Conservation (phyloP, 2,888 invertebrate species). For the Cepaea hortensis region DNA sequence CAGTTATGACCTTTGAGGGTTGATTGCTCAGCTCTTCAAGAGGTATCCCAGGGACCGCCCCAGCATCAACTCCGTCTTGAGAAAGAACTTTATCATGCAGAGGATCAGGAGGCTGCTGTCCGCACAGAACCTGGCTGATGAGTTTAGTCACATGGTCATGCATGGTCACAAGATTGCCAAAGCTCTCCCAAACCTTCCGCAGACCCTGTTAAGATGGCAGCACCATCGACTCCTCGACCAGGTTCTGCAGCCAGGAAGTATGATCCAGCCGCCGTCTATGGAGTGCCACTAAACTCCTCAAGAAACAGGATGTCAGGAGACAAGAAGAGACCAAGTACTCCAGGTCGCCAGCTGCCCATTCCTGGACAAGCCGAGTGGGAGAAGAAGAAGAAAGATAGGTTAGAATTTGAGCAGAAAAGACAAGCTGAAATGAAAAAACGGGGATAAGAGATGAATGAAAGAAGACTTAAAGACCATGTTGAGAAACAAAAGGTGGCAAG, state of each 20-base stretch:
- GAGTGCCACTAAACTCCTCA: slow-evolving; percentile 56
- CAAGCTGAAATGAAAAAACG: slow-evolving; percentile 59
- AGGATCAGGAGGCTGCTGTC: slow-evolving; percentile 75
- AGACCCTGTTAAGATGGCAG: slow-evolving; percentile 41
- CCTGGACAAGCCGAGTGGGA: slow-evolving; percentile 59
- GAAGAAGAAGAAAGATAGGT: slow-evolving; percentile 62
- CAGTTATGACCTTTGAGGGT: slow-evolving; percentile 75
- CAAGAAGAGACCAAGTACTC: slow-evolving; percentile 46
- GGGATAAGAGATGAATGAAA: slow-evolving; percentile 56
- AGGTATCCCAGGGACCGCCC: slow-evolving; percentile 77
- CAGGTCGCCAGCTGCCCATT: slow-evolving; percentile 48
- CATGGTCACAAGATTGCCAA: slow-evolving; percentile 74
- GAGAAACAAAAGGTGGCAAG: slow-evolving; percentile 71
- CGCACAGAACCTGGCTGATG: slow-evolving; percentile 72
- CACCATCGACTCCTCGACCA: slow-evolving; percentile 38
- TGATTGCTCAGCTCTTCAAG: slow-evolving; percentile 77
- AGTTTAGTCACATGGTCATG: slow-evolving; percentile 76
- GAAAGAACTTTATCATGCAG: slow-evolving; percentile 76
- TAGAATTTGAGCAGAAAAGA: slow-evolving; percentile 66
- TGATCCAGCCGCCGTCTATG: slow-evolving; percentile 73
- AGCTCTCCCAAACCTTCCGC: slow-evolving; percentile 54
- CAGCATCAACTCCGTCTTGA: slow-evolving; percentile 76
- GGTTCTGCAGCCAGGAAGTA: slow-evolving; percentile 59
- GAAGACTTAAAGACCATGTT: slow-evolving; percentile 63
- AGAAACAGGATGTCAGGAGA: slow-evolving; percentile 56